Evolutionary conservation across 2,113 vertebrate species (phyloP).

Genomic region (Zapus hudsonius): DNA sequence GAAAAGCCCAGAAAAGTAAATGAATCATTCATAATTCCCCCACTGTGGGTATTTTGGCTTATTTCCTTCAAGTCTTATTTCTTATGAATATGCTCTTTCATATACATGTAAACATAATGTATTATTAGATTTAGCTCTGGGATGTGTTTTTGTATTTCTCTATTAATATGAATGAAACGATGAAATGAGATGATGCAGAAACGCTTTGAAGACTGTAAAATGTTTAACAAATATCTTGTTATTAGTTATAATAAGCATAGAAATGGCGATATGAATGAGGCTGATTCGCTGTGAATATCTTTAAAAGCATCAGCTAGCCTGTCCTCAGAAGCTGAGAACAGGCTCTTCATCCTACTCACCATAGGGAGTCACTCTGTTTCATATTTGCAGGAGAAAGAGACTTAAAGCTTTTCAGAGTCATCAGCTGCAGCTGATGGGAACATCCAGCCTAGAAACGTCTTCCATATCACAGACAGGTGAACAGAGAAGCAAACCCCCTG

Average conservation of each 20-base stretch:
- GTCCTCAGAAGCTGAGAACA: slow-evolving; percentile 1
- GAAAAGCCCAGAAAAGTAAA: slow-evolving; percentile 51
- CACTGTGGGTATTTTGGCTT: slow-evolving; percentile 68
- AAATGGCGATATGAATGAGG: slow-evolving; percentile 58
- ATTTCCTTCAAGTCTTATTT: slow-evolving; percentile 71
- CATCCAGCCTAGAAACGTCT: neutral
- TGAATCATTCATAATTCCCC: slow-evolving; percentile 66
- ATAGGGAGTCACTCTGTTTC: neutral
- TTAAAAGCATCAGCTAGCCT: slow-evolving; percentile 20
- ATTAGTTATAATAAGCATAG: slow-evolving; percentile 75
- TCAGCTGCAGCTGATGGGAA: neutral
- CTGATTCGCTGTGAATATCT: slow-evolving; percentile 52
- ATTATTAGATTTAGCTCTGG: slow-evolving; percentile 77
- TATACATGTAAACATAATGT: slow-evolving; percentile 76
- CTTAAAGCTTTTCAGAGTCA: neutral
- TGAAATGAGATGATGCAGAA: slow-evolving; percentile 69
- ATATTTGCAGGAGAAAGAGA: neutral
- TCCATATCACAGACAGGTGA: neutral
- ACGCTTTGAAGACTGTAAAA: slow-evolving; percentile 74
- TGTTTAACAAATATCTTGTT: slow-evolving; percentile 77
- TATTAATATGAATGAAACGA: slow-evolving; percentile 79
- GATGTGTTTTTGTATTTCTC: slow-evolving; percentile 77
- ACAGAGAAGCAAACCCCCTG: neutral
- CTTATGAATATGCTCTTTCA: slow-evolving; percentile 73
- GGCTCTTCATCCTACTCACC: neutral